Conservation (phyloP, 2,113 vertebrate species). For the Calidris pugnax region DNA sequence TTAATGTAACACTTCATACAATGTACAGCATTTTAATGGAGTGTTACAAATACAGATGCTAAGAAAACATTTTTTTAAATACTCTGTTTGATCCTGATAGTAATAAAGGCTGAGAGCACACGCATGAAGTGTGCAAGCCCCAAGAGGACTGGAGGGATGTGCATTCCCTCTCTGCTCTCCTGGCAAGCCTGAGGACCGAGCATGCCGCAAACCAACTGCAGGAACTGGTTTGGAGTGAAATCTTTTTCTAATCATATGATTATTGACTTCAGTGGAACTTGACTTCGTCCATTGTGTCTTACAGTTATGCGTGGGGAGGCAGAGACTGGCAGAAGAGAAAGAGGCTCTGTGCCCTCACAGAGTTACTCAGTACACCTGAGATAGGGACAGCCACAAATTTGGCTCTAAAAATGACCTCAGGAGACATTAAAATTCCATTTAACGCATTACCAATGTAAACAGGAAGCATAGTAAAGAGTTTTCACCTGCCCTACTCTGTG, state of each 20-base stretch:
- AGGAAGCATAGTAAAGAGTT: neutral
- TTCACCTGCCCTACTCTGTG: neutral
- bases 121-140: neutral
- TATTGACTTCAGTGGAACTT: neutral
- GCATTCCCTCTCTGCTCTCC: neutral
- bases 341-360: neutral
- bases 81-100: neutral
- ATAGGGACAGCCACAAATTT: neutral
- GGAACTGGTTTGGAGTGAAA: neutral
- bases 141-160: neutral
- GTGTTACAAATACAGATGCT: neutral
- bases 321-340: neutral
- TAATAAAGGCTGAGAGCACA: neutral
- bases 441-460: neutral
- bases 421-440: constrained; percentile 21
- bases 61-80: neutral
- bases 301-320: neutral
- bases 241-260: neutral
- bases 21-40: neutral
- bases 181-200: neutral
- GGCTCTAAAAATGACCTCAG: neutral
- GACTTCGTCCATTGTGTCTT: neutral
- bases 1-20: neutral
- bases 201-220: neutral
- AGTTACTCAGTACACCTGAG: neutral